Conservation (phyloP, 2,888 invertebrate species). For the Drosophila melanosoma region DNA sequence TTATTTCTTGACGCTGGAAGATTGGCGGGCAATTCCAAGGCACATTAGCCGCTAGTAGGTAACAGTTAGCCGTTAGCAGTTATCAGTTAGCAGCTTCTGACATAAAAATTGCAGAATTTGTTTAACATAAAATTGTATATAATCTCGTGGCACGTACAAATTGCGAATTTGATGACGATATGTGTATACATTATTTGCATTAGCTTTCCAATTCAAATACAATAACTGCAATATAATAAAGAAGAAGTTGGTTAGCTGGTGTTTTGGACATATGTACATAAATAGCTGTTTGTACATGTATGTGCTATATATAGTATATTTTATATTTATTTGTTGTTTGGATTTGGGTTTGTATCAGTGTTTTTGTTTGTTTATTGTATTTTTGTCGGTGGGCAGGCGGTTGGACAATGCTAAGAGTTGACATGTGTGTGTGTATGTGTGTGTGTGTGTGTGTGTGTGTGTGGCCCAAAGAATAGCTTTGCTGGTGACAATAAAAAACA, state of each 20-base stretch:
- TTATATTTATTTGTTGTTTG: conserved; percentile 37
- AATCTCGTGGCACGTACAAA: conserved; percentile 50
- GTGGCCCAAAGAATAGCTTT: conserved; percentile 39
- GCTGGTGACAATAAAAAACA: conserved; percentile 53
- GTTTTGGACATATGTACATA: conserved; percentile 3
- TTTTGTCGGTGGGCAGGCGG: conserved; percentile 31
- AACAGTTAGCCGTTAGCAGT: background rate
- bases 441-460: conserved; percentile 21
- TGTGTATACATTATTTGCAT: conserved; percentile 58
- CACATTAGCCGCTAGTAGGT: background rate
- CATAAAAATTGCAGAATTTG: conserved; percentile 43
- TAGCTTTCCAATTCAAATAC: conserved; percentile 63
- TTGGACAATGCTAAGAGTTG: conserved; percentile 32
- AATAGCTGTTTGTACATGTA: conserved; percentile 10
- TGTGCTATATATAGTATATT: conserved; percentile 35
- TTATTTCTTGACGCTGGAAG: background rate
- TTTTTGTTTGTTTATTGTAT: conserved; percentile 42
- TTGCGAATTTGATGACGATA: background rate
- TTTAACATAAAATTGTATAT: conserved; percentile 41
- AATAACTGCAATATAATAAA: conserved; percentile 56
- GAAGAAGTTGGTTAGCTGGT: conserved; percentile 6
- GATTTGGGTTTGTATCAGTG: conserved; percentile 4
- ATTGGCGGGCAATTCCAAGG: background rate
- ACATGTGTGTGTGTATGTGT: conserved; percentile 14
- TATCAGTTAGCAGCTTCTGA: background rate